These are phyloP conservation scores for Australoheros facetus DNA, from an alignment of 2,797 vertebrate genomes.

Conservation along the genomic window DNA sequence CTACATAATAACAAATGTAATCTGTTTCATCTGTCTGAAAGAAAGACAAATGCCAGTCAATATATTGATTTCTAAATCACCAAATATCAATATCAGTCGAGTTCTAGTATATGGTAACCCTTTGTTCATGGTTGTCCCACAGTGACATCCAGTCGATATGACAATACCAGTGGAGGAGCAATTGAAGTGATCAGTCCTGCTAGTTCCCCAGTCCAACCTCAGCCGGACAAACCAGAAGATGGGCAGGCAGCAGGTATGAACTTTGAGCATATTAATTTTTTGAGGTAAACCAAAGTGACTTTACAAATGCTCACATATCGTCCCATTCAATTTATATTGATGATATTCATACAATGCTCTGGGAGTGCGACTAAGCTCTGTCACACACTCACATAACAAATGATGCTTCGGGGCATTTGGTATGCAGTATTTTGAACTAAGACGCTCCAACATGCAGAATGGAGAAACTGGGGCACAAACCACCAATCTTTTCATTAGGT, in stretches of 20 bases:
- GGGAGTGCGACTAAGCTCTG: neutral
- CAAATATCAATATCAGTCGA: neutral
- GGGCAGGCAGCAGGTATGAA: constrained; percentile 85
- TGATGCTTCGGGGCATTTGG: neutral
- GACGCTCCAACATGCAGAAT: neutral
- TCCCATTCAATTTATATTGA: neutral
- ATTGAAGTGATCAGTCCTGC: constrained; percentile 98
- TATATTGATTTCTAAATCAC: neutral
- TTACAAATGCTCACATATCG: neutral
- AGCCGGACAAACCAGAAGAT: constrained; percentile 90
- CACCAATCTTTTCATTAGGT: neutral
- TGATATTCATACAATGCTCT: neutral
- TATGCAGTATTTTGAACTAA: neutral
- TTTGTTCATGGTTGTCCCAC: constrained; percentile 13
- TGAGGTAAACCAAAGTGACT: neutral
- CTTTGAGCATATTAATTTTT: neutral
- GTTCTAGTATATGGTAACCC: neutral
- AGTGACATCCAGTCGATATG: constrained; percentile 94
- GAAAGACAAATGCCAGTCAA: too few relatives aligned
- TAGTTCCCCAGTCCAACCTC: constrained; percentile 89
- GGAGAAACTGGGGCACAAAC: neutral
- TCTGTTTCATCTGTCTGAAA: too few relatives aligned
- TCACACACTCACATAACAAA: neutral
- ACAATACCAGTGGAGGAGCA: constrained; percentile 85
- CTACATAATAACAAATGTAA: neutral